Percentiles rank a stretch among this genome's conserved stretches.
These are phyloP conservation scores for Falco punctatus DNA, from an alignment of 2,113 vertebrate genomes.

Conservation along the genomic window DNA sequence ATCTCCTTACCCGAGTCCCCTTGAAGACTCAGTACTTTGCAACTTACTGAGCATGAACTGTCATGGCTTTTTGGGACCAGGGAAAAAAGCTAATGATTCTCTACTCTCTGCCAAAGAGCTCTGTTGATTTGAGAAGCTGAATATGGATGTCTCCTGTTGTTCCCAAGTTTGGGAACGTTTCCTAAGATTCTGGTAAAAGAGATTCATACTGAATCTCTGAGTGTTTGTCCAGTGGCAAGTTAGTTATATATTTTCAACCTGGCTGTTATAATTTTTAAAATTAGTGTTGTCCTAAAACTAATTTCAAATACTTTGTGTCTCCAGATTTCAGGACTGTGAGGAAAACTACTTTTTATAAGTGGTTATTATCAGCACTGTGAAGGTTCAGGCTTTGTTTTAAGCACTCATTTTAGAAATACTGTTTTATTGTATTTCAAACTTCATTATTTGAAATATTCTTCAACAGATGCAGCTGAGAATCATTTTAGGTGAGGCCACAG, in stretches of 20 bases:
- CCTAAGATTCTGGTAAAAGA: background rate
- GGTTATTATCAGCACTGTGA: background rate
- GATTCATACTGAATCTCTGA: background rate
- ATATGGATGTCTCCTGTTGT: background rate
- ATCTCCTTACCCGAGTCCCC: background rate
- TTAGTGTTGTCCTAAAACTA: background rate
- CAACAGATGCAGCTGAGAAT: background rate
- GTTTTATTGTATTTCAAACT: background rate
- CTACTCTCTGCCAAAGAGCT: background rate
- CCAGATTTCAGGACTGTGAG: background rate
- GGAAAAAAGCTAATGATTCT: background rate
- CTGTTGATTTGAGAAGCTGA: background rate
- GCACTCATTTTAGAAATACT: background rate
- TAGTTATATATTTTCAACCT: background rate
- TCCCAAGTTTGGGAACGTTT: background rate
- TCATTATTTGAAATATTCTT: background rate
- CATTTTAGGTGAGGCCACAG: background rate
- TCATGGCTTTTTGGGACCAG: background rate
- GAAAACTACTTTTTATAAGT: background rate
- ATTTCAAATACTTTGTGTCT: background rate
- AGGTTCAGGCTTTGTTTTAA: background rate
- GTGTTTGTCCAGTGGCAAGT: background rate
- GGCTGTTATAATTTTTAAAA: background rate
- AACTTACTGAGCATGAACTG: background rate
- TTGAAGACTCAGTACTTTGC: background rate